Percentiles rank a stretch among this genome's conserved stretches.
phyloP scores from a whole-genome alignment of 2,888 invertebrate genomes.

The Reticulitermes lucifugus region DNA sequence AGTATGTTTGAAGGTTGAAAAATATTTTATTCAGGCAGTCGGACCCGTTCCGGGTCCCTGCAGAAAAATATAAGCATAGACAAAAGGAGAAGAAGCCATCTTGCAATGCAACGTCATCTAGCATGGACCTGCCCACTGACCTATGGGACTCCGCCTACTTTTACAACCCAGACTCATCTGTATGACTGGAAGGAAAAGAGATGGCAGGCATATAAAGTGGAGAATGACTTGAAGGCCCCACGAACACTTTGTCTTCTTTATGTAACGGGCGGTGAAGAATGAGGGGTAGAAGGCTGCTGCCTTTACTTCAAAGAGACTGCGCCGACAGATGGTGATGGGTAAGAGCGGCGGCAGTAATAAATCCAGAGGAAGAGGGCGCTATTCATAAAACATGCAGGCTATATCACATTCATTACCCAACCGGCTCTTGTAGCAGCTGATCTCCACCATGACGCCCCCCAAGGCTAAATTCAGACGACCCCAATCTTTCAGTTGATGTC shows the following conservation, averaged over 20 bases:
- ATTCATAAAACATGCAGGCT: constrained; percentile 47
- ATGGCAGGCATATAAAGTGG: constrained; percentile 32
- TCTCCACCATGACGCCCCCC: neutral
- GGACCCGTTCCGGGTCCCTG: constrained; percentile 2
- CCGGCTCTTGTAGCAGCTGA: constrained; percentile 7
- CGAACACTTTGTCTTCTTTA: constrained; percentile 65
- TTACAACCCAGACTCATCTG: constrained; percentile 44
- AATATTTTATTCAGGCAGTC: neutral
- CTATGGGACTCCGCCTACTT: constrained; percentile 65
- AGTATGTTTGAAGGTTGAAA: too few relatives aligned
- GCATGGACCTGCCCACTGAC: constrained; percentile 67
- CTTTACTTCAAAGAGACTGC: constrained; percentile 60
- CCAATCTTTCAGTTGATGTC: too few relatives aligned
- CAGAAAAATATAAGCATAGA: constrained; percentile 27
- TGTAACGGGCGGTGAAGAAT: constrained; percentile 58
- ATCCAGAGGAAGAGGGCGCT: constrained; percentile 58
- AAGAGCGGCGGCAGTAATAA: constrained; percentile 64
- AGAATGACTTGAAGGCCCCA: constrained; percentile 6
- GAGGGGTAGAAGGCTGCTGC: neutral
- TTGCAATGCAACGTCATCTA: constrained; percentile 39
- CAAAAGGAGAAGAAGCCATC: constrained; percentile 42
- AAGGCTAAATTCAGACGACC: constrained; percentile 14
- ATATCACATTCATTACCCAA: constrained; percentile 14
- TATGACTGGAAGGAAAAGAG: constrained; percentile 46
- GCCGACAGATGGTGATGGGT: constrained; percentile 65